Evolutionary conservation across 2,888 invertebrate genomes (phyloP), one percentile per base, ranked within the genome.

Genomic region (Aproaerema taeniolella): DNA sequence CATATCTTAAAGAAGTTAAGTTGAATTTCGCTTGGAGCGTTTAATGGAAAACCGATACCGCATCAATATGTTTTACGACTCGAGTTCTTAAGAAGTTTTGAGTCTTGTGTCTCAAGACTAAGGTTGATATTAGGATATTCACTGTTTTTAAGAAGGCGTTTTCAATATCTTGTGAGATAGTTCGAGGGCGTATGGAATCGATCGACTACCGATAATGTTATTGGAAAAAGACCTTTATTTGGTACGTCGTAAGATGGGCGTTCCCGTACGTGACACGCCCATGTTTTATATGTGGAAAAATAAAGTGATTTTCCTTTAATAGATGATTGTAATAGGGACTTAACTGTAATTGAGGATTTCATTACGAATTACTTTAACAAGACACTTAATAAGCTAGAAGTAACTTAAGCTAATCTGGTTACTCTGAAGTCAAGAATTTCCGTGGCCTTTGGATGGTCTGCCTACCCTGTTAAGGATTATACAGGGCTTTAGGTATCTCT

Each of bases 1-100:
- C 53, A 78, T 63, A 37, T 1, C 0, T 1, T 2, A 0, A 9
- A 0, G 26, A 1, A 4, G 50, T 60, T 80, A 41, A 59, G 78
- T 59, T 47, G 56, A 67, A 32, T 56, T 64, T 76, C 49, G 53
- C 46, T 48, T 50, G 58, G 26, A 43, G 10, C 35, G 26, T 33
- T 55, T 83, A 86, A 86, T 86, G 86, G 86, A 86, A 85, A 86
- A 86, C 86, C 86, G 78, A 86, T 86, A 86, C 62, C 73, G 69
- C 86, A 83, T 86, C 85, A 86, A 86, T 86, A 86, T 76, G 76
- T 85, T 85, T 80, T 68, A 80, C 77, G 61, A 61, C 60, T 52
- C 46, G 48, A 42, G 47, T 46, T 47, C 46, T 37, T 62, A 57
- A 55, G 52, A 54, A 52, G 78, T 57, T 64, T 55, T 52, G 49